Base-by-base conservation (phyloP, 2,113 vertebrate genomes). In the Gambusia affinis region DNA sequence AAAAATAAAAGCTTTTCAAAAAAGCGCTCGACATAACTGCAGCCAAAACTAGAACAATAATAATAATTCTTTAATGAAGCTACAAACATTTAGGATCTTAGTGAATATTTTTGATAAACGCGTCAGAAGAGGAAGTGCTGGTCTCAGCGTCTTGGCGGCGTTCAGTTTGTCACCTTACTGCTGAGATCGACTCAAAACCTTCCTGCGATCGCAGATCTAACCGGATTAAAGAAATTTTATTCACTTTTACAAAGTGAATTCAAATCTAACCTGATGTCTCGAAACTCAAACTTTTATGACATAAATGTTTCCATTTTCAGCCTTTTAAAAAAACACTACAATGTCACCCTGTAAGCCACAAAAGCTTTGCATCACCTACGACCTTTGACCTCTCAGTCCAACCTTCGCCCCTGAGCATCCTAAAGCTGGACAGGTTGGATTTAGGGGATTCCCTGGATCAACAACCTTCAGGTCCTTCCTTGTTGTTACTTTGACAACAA, bases 1-100 rank as follows among this genome's bases (percentile, higher is more conserved):
- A 80, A 62, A 22, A 72, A 64, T 1, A 27, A 14, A n/a, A 24
- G 8, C 35, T 35, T 35, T 35, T 35, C 35, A 8, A 51, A 61
- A n/a, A 12, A 91, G 81, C 87, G 60, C 67, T 86, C 79, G 67
- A 65, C 79, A 70, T 64, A 81, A 82, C 67, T 85, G 87, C 87
- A 90, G 83, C 79, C 77, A 89, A 85, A 90, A 87, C 69, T 72
- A 85, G 28, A 62, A 82, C 78, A 33, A 83, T 82, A 67, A 81
- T 86, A 83, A 71, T 83, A 85, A 75, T 30, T 30, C 30, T 30
- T 30, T 30, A 3, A 30, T 30, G 30, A 30, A 30, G 30, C 2
- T 30, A 3, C 30, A 30, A 30, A 30, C 30, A 3, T 30, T 31
- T 31, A 31, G 31, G 31, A 31, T 31, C 31, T 31, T 31, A 31